phyloP scores from a whole-genome alignment of 37 sponge, comb jelly and placozoan genomes.

The Petrosia ficiformis region DNA sequence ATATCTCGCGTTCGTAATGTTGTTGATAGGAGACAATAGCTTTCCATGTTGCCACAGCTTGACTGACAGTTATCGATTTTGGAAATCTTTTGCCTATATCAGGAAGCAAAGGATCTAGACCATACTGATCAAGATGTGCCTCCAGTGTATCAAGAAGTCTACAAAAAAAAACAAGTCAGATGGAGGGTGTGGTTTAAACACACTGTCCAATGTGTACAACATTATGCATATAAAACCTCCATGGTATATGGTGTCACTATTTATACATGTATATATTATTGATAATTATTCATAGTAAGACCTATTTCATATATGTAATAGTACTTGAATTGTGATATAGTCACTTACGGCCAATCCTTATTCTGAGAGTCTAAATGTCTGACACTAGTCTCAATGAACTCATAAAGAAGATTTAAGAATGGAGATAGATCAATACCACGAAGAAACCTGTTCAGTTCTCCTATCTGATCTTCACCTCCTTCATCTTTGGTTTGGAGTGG shows the following conservation, averaged over 20 bases:
- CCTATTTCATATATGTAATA: too few species aligned
- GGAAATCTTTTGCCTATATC: constrained; percentile 2
- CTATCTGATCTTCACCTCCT: background rate
- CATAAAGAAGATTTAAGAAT: constrained; percentile 21
- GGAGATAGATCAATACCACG: background rate
- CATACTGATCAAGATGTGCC: background rate
- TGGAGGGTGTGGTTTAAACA: too few species aligned
- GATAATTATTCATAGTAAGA: too few species aligned
- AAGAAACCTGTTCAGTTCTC: background rate
- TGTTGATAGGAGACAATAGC: constrained; percentile 32
- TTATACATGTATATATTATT: too few species aligned
- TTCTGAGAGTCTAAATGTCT: constrained; percentile 4
- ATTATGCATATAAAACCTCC: too few species aligned
- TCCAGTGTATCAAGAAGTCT: background rate
- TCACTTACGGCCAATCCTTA: constrained; percentile 11
- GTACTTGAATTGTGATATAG: too few species aligned
- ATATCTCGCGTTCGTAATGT: background rate
- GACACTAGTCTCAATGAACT: constrained; percentile 31
- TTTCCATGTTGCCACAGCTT: constrained; percentile 39
- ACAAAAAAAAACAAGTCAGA: background rate
- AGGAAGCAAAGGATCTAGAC: background rate
- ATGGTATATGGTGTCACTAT: too few species aligned
- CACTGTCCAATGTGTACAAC: too few species aligned
- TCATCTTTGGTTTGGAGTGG: too few species aligned
- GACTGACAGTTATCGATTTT: constrained; percentile 12